Base-by-base conservation (phyloP, 2,797 vertebrate species). In the Urophycis tenuis region DNA sequence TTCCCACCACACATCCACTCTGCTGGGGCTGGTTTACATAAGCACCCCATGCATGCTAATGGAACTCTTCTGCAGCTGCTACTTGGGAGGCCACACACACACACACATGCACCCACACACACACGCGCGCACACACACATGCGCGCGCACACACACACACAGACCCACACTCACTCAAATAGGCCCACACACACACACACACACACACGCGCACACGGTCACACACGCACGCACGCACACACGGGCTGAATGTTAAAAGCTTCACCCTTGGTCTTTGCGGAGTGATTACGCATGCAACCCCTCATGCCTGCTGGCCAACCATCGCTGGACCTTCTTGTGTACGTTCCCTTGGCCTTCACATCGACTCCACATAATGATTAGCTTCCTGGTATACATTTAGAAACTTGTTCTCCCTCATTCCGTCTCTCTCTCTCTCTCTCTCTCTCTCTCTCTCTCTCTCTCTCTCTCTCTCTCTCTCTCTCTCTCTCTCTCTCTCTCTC, bases 1-100 rank as follows among this genome's bases (percentile, higher is more conserved):
- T 88, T 89, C 86, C 84, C 87, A 88, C 87, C 88, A 85, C 86
- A 85, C 83, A 86, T 25, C 78, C 83, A 53, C 84, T 79, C 88
- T 89, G 85, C 84, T 87, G 85, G 88, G 84, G 83, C 84, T 35
- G 32, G 87, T 91, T 91, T 91, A 91, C 88, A 88, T 89, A 90
- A 91, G 77, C 87, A 87, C 89, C 85, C 87, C 85, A 88, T 85
- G 90, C 88, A 92, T 92, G 89, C 86, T 90, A 92, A 91, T 92
- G 87, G 82, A 78, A 85, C 82, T 77, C 79, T 76, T 83, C 87
- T 87, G 90, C 90, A 91, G 91, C 89, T 90, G 91, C 89, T 88
- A 79, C 81, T 75, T 82, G 25, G 36, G n/a, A 74, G 35, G 39
- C 35, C 22, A 49, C 70, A 72, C 70, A 72, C 75, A 71, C 67